Evolutionary conservation across 2,113 vertebrate species (phyloP).

Genomic region (Terrapene triunguis): DNA sequence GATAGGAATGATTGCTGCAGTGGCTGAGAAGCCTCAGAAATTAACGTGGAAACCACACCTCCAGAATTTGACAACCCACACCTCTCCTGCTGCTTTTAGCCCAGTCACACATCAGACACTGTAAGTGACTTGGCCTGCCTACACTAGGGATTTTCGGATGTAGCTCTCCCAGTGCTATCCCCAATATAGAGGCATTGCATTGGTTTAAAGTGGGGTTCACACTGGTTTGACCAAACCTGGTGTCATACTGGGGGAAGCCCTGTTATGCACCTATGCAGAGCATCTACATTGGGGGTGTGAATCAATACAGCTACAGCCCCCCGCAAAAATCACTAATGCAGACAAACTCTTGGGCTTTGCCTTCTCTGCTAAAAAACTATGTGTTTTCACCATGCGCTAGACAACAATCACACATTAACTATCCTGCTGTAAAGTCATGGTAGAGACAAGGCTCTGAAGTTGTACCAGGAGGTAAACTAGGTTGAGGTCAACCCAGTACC

Average conservation of each 20-base stretch:
- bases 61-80: not conserved
- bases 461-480: not conserved
- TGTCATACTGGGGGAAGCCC: too few species aligned
- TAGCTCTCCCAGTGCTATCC: not conserved
- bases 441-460: not conserved
- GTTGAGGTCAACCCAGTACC: not conserved
- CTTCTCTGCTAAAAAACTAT: not conserved
- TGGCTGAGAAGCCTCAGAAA: slow-evolving; percentile 6
- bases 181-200: not conserved
- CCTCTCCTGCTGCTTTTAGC: not conserved
- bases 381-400: not conserved
- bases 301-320: not conserved
- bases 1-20: not conserved
- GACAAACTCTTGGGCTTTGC: not conserved
- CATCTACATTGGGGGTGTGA: too few species aligned
- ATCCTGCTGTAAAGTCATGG: not conserved
- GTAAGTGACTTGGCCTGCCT: not conserved
- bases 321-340: not conserved
- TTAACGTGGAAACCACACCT: not conserved
- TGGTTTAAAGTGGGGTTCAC: too few species aligned
- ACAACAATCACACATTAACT: not conserved
- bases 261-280: too few species aligned
- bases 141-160: not conserved
- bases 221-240: too few species aligned
- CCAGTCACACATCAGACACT: not conserved